Percentiles rank a stretch among this genome's conserved stretches.
Conservation (phyloP, 2,113 vertebrate genomes). For the Beaufortia kweichowensis region DNA sequence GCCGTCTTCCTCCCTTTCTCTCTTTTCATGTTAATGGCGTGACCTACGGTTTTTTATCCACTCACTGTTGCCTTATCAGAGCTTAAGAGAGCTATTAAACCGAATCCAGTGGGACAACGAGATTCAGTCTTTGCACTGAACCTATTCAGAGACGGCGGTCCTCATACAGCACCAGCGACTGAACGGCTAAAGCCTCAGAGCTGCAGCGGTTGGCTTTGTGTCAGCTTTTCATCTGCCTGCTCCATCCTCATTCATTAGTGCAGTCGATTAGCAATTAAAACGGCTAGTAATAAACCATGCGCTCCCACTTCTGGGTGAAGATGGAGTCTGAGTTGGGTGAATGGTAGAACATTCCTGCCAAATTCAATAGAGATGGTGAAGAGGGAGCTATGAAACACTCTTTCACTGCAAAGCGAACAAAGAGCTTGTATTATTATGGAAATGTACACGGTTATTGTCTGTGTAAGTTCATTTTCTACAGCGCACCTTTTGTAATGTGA, state of each 20-base stretch:
- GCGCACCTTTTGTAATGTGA: not conserved
- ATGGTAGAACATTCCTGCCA: not conserved
- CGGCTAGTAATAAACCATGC: conserved; percentile 5
- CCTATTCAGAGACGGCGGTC: not conserved
- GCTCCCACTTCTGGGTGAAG: conserved; percentile 15
- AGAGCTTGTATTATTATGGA: not conserved
- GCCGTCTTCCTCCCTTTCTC: not conserved
- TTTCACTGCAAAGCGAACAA: not conserved
- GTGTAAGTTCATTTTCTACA: not conserved
- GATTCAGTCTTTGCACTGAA: not conserved
- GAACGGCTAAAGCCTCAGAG: not conserved
- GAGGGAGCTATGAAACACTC: conserved; percentile 1
- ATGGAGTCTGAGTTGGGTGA: not conserved
- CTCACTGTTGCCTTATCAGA: not conserved
- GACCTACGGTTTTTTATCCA: not conserved
- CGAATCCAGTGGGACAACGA: conserved; percentile 3
- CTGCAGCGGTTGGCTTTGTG: conserved; percentile 15
- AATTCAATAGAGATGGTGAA: conserved; percentile 31
- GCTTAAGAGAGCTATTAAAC: conserved; percentile 10
- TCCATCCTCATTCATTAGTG: conserved; percentile 25
- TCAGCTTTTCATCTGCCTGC: conserved; percentile 16
- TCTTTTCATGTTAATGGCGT: not conserved
- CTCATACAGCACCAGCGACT: not conserved
- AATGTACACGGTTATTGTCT: not conserved
- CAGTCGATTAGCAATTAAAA: conserved; percentile 48